These are phyloP conservation scores for Lophius piscatorius DNA, from an alignment of 2,113 vertebrate genomes.

Conservation along the genomic window DNA sequence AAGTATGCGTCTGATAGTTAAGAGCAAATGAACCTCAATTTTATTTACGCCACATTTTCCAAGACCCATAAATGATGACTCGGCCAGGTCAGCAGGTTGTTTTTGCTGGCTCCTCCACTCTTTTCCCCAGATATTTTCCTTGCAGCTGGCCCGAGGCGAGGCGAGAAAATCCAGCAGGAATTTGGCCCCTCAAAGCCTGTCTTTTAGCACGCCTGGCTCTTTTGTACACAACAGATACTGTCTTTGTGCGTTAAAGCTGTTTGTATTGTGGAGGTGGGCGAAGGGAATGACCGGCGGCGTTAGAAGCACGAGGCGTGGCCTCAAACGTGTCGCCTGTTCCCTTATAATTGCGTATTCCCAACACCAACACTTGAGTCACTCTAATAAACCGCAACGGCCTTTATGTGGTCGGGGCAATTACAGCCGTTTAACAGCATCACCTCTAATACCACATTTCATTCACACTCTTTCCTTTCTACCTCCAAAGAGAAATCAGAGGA, in stretches of 20 bases:
- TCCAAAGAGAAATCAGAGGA: constrained; percentile 35
- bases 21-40: constrained; percentile 54
- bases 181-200: constrained; percentile 73
- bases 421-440: constrained; percentile 21
- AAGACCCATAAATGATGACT: constrained; percentile 70
- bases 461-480: not conserved
- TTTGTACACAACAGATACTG: constrained; percentile 77
- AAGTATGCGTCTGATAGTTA: constrained; percentile 54
- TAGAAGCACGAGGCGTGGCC: constrained; percentile 42
- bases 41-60: constrained; percentile 67
- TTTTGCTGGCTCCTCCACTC: constrained; percentile 74
- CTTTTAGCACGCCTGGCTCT: constrained; percentile 70
- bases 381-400: constrained; percentile 25
- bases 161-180: constrained; percentile 78
- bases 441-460: constrained; percentile 10
- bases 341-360: constrained; percentile 61
- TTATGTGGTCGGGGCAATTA: constrained; percentile 25
- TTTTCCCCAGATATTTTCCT: constrained; percentile 74
- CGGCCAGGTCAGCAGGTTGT: constrained; percentile 73
- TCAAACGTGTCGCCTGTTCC: constrained; percentile 39
- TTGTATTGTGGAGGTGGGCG: constrained; percentile 70
- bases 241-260: constrained; percentile 77
- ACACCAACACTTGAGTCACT: constrained; percentile 44
- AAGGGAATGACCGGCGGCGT: constrained; percentile 40
- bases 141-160: constrained; percentile 75